Conservation (phyloP, 2,888 invertebrate genomes). For the Oligia fasciuncula region DNA sequence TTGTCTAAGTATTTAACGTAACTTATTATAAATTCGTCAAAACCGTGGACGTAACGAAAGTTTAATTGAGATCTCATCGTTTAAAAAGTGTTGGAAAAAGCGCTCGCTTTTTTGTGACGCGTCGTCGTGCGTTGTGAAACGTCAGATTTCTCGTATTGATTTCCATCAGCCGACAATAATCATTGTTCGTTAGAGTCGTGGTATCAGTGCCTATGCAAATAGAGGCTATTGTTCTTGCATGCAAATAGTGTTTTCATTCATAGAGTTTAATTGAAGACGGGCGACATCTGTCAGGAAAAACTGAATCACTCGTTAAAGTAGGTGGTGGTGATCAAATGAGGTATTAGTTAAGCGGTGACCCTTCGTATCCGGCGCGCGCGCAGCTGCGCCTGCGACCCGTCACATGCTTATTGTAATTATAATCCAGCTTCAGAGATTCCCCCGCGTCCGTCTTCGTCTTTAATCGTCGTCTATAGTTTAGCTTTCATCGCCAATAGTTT, state of each 20-base stretch:
- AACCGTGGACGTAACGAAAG: conserved; percentile 79
- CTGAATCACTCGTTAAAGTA: conserved; percentile 87
- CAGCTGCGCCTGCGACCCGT: conserved; percentile 82
- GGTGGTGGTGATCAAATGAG: conserved; percentile 82
- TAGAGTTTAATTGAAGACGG: conserved; percentile 82
- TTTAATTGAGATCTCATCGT: conserved; percentile 75
- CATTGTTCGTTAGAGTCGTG: conserved; percentile 81
- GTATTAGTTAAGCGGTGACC: conserved; percentile 86
- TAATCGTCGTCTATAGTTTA: conserved; percentile 53
- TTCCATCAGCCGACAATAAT: conserved; percentile 84
- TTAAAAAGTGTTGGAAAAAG: conserved; percentile 72
- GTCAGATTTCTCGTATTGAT: conserved; percentile 86
- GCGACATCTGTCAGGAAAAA: conserved; percentile 88
- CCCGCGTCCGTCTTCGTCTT: conserved; percentile 70
- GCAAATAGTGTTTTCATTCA: conserved; percentile 88
- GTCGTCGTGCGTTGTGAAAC: conserved; percentile 79
- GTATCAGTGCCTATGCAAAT: conserved; percentile 84
- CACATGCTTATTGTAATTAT: conserved; percentile 82
- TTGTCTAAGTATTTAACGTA: conserved; percentile 77
- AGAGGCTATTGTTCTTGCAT: conserved; percentile 81
- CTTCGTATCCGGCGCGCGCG: conserved; percentile 84
- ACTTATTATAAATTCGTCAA: conserved; percentile 85
- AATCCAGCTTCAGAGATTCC: conserved; percentile 73
- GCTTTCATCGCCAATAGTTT: conserved; percentile 46
- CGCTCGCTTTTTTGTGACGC: conserved; percentile 70